phyloP scores from a whole-genome alignment of 1,140 invertebrate species.

The Catajapyx aquilonaris region DNA sequence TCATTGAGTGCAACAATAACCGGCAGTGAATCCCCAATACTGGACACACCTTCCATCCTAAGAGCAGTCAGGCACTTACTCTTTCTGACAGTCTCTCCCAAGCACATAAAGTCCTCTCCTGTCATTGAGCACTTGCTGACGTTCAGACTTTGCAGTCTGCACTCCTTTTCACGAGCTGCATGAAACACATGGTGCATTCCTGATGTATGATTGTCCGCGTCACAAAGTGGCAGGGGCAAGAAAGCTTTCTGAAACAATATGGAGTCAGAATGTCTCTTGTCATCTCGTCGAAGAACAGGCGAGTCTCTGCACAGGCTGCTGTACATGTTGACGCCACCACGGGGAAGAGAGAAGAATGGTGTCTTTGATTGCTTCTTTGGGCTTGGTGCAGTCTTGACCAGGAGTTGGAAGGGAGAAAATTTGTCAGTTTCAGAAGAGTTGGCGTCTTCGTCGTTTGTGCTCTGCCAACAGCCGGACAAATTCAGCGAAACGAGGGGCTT shows the following conservation, averaged over 20 bases:
- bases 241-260: slow-evolving; percentile 26
- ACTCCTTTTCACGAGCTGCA: slow-evolving; percentile 23
- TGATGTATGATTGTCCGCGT: slow-evolving; percentile 22
- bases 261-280: slow-evolving; percentile 29
- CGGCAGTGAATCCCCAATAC: slow-evolving; percentile 24
- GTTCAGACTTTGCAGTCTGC: slow-evolving; percentile 27
- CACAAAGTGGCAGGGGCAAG: slow-evolving; percentile 26
- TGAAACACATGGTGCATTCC: slow-evolving; percentile 26
- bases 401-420: not conserved
- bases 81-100: slow-evolving; percentile 29
- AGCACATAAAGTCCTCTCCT: slow-evolving; percentile 28
- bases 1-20: slow-evolving; percentile 28
- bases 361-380: slow-evolving; percentile 6
- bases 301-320: slow-evolving; percentile 22
- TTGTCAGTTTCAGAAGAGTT: not conserved
- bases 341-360: slow-evolving; percentile 21
- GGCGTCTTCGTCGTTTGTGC: slow-evolving; percentile 10
- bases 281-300: slow-evolving; percentile 23
- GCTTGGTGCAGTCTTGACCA: not conserved
- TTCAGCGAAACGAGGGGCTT: slow-evolving; percentile 27
- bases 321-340: slow-evolving; percentile 19
- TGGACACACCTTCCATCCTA: slow-evolving; percentile 26
- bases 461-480: slow-evolving; percentile 28
- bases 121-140: slow-evolving; percentile 26
- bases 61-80: slow-evolving; percentile 27